Conservation (phyloP, 2,888 invertebrate genomes). For the Stenodema calcarata region DNA sequence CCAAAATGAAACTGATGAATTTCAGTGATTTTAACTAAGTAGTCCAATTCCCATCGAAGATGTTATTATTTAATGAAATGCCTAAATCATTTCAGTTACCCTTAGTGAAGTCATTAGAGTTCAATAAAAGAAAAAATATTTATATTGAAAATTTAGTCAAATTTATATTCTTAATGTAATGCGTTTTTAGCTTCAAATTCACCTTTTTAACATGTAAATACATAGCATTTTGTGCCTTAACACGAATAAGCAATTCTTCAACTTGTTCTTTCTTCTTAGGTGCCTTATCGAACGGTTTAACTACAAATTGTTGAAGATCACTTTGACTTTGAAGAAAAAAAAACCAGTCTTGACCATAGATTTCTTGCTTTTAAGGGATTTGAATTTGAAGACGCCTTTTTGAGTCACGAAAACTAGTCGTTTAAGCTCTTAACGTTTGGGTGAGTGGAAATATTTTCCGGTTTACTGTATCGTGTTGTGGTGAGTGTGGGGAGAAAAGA, state of each 20-base stretch:
- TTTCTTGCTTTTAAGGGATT: background rate
- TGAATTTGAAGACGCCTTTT: background rate
- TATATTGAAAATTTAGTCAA: background rate
- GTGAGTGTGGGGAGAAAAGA: background rate
- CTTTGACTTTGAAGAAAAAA: background rate
- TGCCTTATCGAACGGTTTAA: slow-evolving; percentile 30
- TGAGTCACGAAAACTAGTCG: background rate
- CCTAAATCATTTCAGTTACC: slow-evolving; percentile 8
- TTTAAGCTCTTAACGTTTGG: background rate
- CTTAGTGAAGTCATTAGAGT: background rate
- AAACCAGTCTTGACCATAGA: background rate
- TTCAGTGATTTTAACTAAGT: background rate
- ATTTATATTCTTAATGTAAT: background rate
- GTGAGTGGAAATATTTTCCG: background rate
- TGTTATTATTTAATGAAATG: background rate
- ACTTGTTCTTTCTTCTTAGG: slow-evolving; percentile 46
- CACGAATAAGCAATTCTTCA: slow-evolving; percentile 44
- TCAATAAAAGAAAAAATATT: background rate
- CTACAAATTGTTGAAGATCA: background rate
- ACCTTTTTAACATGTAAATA: background rate
- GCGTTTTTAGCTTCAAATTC: slow-evolving; percentile 7
- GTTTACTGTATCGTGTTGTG: background rate
- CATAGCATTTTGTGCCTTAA: slow-evolving; percentile 44
- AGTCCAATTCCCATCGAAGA: background rate
- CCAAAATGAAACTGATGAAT: background rate